These are phyloP conservation scores for Mesochorus sp. DNA, from an alignment of 2,888 invertebrate genomes.

Conservation along the genomic window DNA sequence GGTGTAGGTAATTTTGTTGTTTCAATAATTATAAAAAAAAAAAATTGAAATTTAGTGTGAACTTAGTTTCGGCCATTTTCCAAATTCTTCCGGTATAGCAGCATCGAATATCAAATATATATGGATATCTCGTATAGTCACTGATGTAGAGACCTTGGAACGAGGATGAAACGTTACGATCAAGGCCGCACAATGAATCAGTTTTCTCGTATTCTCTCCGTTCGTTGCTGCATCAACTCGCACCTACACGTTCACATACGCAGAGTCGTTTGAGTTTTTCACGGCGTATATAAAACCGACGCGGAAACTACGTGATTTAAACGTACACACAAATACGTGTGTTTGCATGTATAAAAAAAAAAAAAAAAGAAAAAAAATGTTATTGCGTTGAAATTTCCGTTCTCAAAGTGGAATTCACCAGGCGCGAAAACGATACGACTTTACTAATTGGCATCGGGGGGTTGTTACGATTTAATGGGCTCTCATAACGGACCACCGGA, in stretches of 20 bases:
- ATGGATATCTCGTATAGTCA: constrained; percentile 25
- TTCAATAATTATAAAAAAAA: not conserved
- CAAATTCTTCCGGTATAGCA: constrained; percentile 18
- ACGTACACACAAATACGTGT: not conserved
- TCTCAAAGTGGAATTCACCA: constrained; percentile 3
- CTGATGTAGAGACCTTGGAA: constrained; percentile 38
- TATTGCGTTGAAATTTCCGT: not conserved
- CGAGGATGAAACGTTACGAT: constrained; percentile 50
- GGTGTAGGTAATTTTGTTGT: not conserved
- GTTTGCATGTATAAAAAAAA: not conserved
- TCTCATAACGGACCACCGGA: constrained; percentile 37
- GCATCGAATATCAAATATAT: constrained; percentile 29
- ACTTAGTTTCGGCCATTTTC: not conserved
- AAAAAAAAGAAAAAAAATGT: not conserved
- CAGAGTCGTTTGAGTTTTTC: not conserved
- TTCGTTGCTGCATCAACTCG: no score
- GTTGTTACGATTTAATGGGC: constrained; percentile 56
- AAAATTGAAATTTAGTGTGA: not conserved
- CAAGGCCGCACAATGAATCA: constrained; percentile 56
- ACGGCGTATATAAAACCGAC: constrained; percentile 27
- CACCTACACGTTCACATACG: not conserved
- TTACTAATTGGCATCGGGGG: constrained; percentile 49
- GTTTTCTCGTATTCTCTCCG: constrained; percentile 45
- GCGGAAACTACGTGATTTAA: constrained; percentile 30
- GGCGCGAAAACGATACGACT: constrained; percentile 8